Base-by-base conservation (phyloP, 2,888 invertebrate genomes). In the Mimachlamys varia region DNA sequence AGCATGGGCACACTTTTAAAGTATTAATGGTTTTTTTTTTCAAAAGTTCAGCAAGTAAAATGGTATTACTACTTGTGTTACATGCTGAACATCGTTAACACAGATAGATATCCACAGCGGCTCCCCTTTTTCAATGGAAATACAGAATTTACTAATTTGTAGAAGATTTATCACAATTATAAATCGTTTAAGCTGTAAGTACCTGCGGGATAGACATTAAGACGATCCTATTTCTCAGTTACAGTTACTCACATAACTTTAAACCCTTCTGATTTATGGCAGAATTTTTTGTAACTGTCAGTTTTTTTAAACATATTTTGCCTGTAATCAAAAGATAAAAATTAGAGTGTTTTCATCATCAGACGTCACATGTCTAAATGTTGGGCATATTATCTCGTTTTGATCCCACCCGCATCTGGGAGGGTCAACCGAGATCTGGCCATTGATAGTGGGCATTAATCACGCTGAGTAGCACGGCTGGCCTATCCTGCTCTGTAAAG, bases 341-440 rank as follows among this genome's bases (percentile, higher is more conserved):
- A 76, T 76, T 76, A 76, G 76, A 76, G 76, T 76, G 12, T 76
- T 76, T 76, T 76, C 76, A 76, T 76, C 76, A 76, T 76, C 76
- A 76, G 76, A 76, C n/a, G n/a, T n/a, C n/a, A n/a, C 76, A 76
- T 76, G 76, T 76, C 76, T 76, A 33, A 76, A 76, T 76, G 76
- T 76, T 76, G 76, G 76, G 76, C 27, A 76, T 76, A 76, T 76
- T 76, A 76, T 76, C 76, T 76, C 33, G 76, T 76, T 76, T 76
- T 76, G 76, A 76, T 76, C 76, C 76, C 76, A 76, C 76, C 76
- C 76, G 76, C 76, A 76, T 76, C 76, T 76, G 76, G 76, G 76
- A 33, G 76, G 76, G 76, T 76, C 76, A 76, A 76, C 76, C 27
- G 27, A 33, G 76, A 76, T 76, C 76, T 33, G 76, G 76, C 76